A percentile compares a stretch with the other conserved stretches of the same genome.
phyloP scores from a whole-genome alignment of 2,797 vertebrate species.

The Neosalanx taihuensis region DNA sequence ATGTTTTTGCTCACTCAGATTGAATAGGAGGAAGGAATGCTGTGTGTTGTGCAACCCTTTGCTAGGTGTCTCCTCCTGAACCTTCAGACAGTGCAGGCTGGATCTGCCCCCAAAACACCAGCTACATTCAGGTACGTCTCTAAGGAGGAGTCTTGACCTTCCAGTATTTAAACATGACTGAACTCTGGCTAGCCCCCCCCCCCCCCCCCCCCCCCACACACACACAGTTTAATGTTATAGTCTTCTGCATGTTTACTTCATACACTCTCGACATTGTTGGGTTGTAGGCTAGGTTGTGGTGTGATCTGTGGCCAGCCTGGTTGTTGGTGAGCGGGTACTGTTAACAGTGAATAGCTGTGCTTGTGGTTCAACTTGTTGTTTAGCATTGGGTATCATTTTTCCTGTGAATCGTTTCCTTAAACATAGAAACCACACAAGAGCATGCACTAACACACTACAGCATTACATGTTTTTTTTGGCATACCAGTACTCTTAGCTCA shows the following conservation, averaged over 20 bases:
- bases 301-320: too few species aligned
- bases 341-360: too few species aligned
- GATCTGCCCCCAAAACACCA: slow-evolving; percentile 44
- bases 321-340: too few species aligned
- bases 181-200: neutral
- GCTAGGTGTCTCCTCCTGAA: slow-evolving; percentile 49
- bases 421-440: too few species aligned
- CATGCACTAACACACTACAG: too few species aligned
- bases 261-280: slow-evolving; percentile 5
- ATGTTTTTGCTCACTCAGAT: slow-evolving; percentile 43
- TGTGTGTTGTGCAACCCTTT: slow-evolving; percentile 68
- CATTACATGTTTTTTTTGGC: too few species aligned
- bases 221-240: slow-evolving; percentile 49
- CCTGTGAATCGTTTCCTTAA: too few species aligned
- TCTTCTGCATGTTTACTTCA: slow-evolving; percentile 49
- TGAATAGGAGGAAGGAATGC: slow-evolving; percentile 52
- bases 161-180: neutral
- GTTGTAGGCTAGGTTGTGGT: too few species aligned
- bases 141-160: neutral
- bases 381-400: too few species aligned
- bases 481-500: too few species aligned
- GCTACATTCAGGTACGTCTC: slow-evolving; percentile 70
- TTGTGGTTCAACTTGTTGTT: too few species aligned
- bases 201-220: slow-evolving; percentile 3
- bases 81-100: slow-evolving; percentile 36